These are phyloP conservation scores for Leptopilina drosophilae DNA, from an alignment of 2,888 invertebrate genomes.

Conservation along the genomic window DNA sequence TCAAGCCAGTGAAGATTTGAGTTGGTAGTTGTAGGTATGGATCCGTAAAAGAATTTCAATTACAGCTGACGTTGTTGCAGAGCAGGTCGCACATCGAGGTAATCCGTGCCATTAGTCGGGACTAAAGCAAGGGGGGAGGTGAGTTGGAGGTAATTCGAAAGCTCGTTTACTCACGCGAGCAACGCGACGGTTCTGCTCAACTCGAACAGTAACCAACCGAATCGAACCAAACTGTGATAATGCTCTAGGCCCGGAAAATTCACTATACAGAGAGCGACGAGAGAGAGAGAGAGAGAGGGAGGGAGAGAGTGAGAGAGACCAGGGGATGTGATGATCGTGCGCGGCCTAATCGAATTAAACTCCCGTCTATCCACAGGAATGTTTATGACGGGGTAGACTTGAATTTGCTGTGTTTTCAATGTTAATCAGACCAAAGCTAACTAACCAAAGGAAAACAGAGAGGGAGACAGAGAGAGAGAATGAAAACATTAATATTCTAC, in stretches of 20 bases:
- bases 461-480: too few relatives aligned
- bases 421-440: constrained; percentile 2
- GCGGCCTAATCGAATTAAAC: constrained; percentile 60
- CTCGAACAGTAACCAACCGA: constrained; percentile 50
- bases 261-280: constrained; percentile 33
- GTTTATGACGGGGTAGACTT: constrained; percentile 47
- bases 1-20: constrained; percentile 28
- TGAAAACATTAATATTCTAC: too few relatives aligned
- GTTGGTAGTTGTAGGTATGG: neutral
- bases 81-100: constrained; percentile 51
- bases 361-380: constrained; percentile 46
- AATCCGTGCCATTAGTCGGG: constrained; percentile 67
- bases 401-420: constrained; percentile 14
- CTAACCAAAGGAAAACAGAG: neutral
- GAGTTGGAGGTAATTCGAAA: constrained; percentile 36
- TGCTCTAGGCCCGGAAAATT: constrained; percentile 59
- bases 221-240: constrained; percentile 60
- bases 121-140: constrained; percentile 24
- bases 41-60: constrained; percentile 33
- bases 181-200: constrained; percentile 61
- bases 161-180: constrained; percentile 57
- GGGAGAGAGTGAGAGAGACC: constrained; percentile 15
- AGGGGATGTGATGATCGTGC: constrained; percentile 62
- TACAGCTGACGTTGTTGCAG: constrained; percentile 38
- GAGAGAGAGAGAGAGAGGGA: too few relatives aligned